These are phyloP conservation scores for Folsomia candida DNA, from an alignment of 2,888 invertebrate genomes.

Conservation along the genomic window DNA sequence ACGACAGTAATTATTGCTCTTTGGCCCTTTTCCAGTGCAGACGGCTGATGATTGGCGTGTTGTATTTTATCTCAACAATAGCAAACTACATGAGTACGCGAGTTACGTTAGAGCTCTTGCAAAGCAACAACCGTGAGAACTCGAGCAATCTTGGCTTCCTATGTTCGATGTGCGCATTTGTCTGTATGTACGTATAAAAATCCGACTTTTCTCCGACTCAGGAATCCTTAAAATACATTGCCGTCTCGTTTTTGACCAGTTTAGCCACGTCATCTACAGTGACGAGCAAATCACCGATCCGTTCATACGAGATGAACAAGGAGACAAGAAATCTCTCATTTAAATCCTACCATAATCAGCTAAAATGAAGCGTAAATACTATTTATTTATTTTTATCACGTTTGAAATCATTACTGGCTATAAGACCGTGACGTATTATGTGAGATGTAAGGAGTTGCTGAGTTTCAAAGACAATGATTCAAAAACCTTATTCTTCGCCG, in stretches of 20 bases:
- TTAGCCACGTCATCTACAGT: conserved; percentile 30
- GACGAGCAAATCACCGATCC: conserved; percentile 11
- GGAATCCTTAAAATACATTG: background rate
- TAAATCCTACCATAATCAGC: background rate
- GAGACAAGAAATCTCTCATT: background rate
- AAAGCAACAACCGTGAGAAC: conserved; percentile 35
- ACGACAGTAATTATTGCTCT: conserved; percentile 50
- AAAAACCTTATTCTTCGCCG: background rate
- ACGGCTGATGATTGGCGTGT: conserved; percentile 49
- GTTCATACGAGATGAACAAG: background rate
- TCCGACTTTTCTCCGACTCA: background rate
- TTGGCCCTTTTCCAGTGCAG: conserved; percentile 39
- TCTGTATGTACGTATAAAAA: too few relatives aligned
- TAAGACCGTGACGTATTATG: background rate
- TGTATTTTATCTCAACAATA: conserved; percentile 45
- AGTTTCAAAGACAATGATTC: background rate
- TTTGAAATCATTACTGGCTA: background rate
- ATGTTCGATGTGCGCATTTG: background rate
- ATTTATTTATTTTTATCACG: background rate
- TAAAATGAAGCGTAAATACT: background rate
- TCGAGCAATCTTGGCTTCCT: background rate
- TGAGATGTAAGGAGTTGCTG: background rate
- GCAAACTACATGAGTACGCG: background rate
- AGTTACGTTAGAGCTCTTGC: background rate
- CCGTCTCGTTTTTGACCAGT: background rate